Percentiles rank a stretch among this genome's conserved stretches.
These are phyloP conservation scores for Aphodius sticticus DNA, from an alignment of 2,888 invertebrate species.

Conservation along the genomic window DNA sequence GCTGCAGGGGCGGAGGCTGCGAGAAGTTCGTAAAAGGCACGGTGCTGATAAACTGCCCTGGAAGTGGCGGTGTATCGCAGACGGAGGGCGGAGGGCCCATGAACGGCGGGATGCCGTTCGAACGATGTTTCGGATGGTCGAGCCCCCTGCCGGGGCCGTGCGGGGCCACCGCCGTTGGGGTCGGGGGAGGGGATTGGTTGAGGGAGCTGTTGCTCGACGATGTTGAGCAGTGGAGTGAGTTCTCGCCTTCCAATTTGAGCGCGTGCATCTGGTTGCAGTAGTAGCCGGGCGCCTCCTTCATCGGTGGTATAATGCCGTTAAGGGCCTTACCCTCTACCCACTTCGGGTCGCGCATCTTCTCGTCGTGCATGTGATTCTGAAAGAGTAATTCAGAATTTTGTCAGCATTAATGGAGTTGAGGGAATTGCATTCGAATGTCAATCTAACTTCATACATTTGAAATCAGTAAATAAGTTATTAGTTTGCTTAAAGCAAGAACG, in stretches of 20 bases:
- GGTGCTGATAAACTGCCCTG: conserved; percentile 59
- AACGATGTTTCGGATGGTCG: conserved; percentile 53
- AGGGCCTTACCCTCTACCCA: conserved; percentile 48
- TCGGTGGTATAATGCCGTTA: conserved; percentile 50
- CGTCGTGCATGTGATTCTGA: conserved; percentile 71
- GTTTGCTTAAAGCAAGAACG: too few relatives aligned
- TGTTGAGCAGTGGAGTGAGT: conserved; percentile 62
- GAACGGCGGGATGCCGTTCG: conserved; percentile 51
- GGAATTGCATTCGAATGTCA: too few relatives aligned
- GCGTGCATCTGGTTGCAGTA: conserved; percentile 62
- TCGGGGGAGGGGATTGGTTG: conserved; percentile 65
- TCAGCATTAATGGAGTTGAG: background rate
- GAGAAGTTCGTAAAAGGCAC: conserved; percentile 64
- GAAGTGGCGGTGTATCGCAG: conserved; percentile 55
- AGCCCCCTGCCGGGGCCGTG: conserved; percentile 52
- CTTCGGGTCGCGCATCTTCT: conserved; percentile 65
- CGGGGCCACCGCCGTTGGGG: conserved; percentile 62
- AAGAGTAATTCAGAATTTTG: too few relatives aligned
- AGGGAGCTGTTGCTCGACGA: conserved; percentile 64
- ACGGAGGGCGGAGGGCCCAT: conserved; percentile 48
- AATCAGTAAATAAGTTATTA: too few relatives aligned
- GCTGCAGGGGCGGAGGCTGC: conserved; percentile 53
- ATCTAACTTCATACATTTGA: too few relatives aligned
- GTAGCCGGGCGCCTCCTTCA: conserved; percentile 48
- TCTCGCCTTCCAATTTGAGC: conserved; percentile 62